Evolutionary conservation across 2,113 vertebrate species (phyloP).

Genomic region (Tetrao urogallus): DNA sequence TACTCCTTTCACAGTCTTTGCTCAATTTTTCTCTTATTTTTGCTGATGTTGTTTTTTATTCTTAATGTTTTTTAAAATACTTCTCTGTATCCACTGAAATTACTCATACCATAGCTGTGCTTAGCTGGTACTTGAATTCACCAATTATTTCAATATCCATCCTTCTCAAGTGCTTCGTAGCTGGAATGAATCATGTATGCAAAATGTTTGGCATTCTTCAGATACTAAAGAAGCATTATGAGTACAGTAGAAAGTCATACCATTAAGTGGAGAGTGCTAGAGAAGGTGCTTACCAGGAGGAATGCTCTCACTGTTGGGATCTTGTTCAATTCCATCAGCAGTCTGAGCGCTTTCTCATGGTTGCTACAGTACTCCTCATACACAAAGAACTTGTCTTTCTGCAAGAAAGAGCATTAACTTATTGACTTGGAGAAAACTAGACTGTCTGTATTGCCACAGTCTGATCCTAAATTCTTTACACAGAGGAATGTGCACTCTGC

Average conservation of each 20-base stretch:
- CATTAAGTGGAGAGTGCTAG: background rate
- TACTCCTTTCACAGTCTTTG: background rate
- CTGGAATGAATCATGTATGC: background rate
- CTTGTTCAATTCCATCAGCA: slow-evolving; percentile 98
- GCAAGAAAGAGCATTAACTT: slow-evolving; percentile 66
- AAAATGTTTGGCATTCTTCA: background rate
- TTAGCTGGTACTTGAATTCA: background rate
- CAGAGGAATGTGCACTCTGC: background rate
- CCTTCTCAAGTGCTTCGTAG: background rate
- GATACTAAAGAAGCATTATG: background rate
- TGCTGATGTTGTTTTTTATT: background rate
- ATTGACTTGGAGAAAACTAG: background rate
- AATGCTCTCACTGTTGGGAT: slow-evolving; percentile 92
- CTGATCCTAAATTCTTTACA: background rate
- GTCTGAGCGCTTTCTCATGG: slow-evolving; percentile 95
- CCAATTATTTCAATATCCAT: background rate
- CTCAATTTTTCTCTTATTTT: background rate
- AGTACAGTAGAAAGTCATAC: background rate
- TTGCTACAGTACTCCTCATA: slow-evolving; percentile 99
- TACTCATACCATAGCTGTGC: background rate
- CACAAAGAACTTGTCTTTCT: slow-evolving; percentile 94
- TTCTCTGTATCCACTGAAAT: background rate
- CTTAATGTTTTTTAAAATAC: background rate
- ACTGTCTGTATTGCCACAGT: background rate
- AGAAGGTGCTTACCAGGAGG: slow-evolving; percentile 87